Percentiles rank a stretch among this genome's conserved stretches.
phyloP scores from a whole-genome alignment of 2,797 vertebrate genomes.

The Chrosomus eos region DNA sequence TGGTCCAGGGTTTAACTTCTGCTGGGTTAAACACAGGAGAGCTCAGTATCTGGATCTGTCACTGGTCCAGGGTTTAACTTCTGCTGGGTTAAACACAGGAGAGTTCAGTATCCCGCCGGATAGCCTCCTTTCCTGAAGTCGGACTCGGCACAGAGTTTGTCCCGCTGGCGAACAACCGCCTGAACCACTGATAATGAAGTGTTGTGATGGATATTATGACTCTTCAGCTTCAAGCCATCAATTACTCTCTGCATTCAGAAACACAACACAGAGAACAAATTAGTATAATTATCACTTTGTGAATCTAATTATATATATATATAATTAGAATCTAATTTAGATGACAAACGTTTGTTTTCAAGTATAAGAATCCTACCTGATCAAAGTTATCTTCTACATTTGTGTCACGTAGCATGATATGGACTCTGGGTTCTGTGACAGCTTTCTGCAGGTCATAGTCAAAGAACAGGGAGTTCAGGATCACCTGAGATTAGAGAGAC shows the following conservation, averaged over 20 bases:
- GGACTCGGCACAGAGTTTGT: conserved; percentile 75
- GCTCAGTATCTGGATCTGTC: too few relatives aligned
- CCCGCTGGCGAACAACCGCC: conserved; percentile 75
- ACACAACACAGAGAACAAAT: neutral
- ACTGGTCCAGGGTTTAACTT: neutral
- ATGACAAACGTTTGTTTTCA: neutral
- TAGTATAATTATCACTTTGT: neutral
- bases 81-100: neutral
- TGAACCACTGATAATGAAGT: conserved; percentile 71
- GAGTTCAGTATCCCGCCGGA: conserved; percentile 74
- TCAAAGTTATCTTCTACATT: neutral
- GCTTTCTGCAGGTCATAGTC: neutral
- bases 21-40: too few relatives aligned
- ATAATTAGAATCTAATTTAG: neutral
- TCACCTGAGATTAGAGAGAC: neutral
- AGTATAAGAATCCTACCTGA: neutral
- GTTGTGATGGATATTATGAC: neutral
- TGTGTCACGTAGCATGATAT: neutral
- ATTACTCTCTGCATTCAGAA: neutral
- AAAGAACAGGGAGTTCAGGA: conserved; percentile 14
- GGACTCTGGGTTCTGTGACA: neutral
- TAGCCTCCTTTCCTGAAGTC: conserved; percentile 82
- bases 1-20: too few relatives aligned
- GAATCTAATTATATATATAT: too few relatives aligned
- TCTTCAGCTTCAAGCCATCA: neutral